Conservation (phyloP, 2,888 invertebrate genomes). For the Gandaritis pyraliata region DNA sequence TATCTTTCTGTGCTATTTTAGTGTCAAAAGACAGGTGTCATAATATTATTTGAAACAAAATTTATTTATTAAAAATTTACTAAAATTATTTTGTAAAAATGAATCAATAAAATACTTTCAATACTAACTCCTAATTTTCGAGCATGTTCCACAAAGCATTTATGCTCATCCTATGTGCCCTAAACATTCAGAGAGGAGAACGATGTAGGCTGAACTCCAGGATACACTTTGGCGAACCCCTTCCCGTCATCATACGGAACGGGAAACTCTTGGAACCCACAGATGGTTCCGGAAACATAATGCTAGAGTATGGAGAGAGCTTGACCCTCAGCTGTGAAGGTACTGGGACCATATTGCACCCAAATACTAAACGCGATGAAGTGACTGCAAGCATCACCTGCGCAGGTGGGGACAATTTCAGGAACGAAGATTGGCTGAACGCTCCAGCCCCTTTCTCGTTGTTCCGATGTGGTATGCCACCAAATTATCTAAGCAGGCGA, state of each 20-base stretch:
- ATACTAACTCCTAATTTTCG: neutral
- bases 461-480: slow-evolving; percentile 60
- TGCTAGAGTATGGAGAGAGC: slow-evolving; percentile 60
- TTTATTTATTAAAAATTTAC: neutral
- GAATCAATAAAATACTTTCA: neutral
- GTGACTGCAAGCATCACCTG: slow-evolving; percentile 62
- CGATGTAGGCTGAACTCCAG: slow-evolving; percentile 64
- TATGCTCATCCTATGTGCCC: slow-evolving; percentile 62
- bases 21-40: neutral
- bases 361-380: slow-evolving; percentile 47
- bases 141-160: slow-evolving; percentile 58
- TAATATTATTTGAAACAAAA: neutral
- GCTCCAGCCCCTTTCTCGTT: slow-evolving; percentile 55
- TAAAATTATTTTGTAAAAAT: slow-evolving; percentile 23
- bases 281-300: slow-evolving; percentile 61
- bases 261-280: slow-evolving; percentile 66
- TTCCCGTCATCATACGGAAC: slow-evolving; percentile 65
- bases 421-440: slow-evolving; percentile 64
- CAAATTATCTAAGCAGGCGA: slow-evolving; percentile 57
- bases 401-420: slow-evolving; percentile 61
- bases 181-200: slow-evolving; percentile 55
- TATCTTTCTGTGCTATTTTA: too few relatives aligned
- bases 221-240: slow-evolving; percentile 64
- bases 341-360: slow-evolving; percentile 57
- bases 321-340: slow-evolving; percentile 69